Evolutionary conservation across 2,888 invertebrate species (phyloP).

Genomic region (Cephus nigrinus): DNA sequence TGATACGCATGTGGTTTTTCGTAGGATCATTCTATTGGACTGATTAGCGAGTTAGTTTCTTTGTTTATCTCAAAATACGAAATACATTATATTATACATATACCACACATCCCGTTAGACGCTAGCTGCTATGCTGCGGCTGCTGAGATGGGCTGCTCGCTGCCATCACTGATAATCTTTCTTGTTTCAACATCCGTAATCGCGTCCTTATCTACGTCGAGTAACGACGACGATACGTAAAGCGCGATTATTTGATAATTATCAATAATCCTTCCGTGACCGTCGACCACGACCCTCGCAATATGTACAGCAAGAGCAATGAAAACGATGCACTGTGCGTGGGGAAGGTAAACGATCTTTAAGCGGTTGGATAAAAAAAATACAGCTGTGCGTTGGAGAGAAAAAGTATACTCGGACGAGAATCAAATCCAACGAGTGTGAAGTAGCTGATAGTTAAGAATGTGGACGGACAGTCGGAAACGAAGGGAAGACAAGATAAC

Average conservation of each 20-base stretch:
- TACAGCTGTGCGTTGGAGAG: not conserved
- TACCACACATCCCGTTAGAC: slow-evolving; percentile 51
- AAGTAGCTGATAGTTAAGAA: not conserved
- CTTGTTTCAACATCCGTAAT: not conserved
- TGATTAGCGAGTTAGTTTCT: not conserved
- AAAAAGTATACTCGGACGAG: not conserved
- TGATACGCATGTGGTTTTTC: not conserved
- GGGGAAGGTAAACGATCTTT: not conserved
- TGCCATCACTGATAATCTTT: slow-evolving; percentile 60
- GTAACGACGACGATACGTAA: not conserved
- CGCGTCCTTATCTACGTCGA: not conserved
- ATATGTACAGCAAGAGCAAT: not conserved
- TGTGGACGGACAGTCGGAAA: not conserved
- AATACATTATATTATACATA: slow-evolving; percentile 4
- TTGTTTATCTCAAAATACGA: not conserved
- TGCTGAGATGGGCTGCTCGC: slow-evolving; percentile 60
- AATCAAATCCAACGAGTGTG: not conserved
- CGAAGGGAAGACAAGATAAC: not conserved
- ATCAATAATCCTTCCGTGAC: slow-evolving; percentile 5
- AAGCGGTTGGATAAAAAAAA: not conserved
- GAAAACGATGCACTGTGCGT: not conserved
- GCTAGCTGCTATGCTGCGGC: slow-evolving; percentile 62
- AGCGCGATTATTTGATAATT: not conserved
- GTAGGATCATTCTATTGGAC: not conserved
- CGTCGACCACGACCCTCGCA: slow-evolving; percentile 16